Percentiles rank a stretch among this genome's conserved stretches.
phyloP scores from a whole-genome alignment of 1,140 invertebrate genomes.

The Meloidogyne chitwoodi region DNA sequence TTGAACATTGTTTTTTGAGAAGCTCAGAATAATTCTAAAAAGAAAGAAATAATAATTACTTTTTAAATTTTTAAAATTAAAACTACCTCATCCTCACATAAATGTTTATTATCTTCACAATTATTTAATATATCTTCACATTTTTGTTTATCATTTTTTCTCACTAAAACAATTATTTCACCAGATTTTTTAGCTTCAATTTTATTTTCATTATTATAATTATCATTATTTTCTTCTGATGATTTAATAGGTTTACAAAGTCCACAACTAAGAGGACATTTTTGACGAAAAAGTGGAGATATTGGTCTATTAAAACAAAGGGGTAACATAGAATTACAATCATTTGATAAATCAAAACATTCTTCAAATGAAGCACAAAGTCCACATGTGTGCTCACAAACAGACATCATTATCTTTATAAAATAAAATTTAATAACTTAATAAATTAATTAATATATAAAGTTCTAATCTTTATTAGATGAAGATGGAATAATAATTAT shows the following conservation, averaged over 20 bases:
- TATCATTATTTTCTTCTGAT: neutral
- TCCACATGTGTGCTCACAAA: constrained; percentile 17
- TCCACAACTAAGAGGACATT: constrained; percentile 2
- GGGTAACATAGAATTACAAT: neutral
- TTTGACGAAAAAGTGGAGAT: constrained; percentile 8
- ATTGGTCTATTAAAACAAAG: constrained; percentile 7
- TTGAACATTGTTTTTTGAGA: constrained; percentile 1
- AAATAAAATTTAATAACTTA: too few species aligned
- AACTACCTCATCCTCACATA: neutral
- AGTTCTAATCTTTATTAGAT: too few species aligned
- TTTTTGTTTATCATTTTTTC: neutral
- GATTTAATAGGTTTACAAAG: neutral
- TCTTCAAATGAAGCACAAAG: constrained; percentile 1
- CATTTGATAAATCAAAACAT: constrained; percentile 11
- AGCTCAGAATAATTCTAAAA: constrained; percentile 6
- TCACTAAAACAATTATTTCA: neutral
- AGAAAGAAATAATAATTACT: neutral
- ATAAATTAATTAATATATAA: too few species aligned
- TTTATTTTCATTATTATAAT: neutral
- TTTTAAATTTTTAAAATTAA: neutral
- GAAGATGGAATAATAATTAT: too few species aligned
- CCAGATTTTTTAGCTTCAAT: neutral
- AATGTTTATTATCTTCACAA: neutral
- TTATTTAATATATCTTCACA: neutral
- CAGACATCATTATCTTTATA: constrained; percentile 13